phyloP scores from a whole-genome alignment of 2,888 invertebrate species.

The Oxyteleia sp. region DNA sequence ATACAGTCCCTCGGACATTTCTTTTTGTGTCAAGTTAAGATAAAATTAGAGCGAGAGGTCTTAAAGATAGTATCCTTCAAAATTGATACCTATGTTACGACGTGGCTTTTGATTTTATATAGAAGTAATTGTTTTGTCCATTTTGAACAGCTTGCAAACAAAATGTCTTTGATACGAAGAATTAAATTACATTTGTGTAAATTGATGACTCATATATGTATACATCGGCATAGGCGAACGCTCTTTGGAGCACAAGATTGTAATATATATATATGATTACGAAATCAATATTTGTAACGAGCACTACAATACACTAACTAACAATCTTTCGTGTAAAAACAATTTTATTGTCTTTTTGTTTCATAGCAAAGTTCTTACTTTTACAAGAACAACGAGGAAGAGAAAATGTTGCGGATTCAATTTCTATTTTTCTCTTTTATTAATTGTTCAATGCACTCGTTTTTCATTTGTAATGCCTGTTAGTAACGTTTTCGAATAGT shows the following conservation, averaged over 20 bases:
- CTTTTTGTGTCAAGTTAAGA: too few species aligned
- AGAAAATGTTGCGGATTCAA: not conserved
- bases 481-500: constrained; percentile 21
- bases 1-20: too few species aligned
- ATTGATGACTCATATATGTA: constrained; percentile 41
- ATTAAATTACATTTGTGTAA: constrained; percentile 29
- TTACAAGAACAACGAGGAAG: not conserved
- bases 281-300: constrained; percentile 23
- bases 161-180: not conserved
- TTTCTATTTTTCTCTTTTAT: not conserved
- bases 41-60: too few species aligned
- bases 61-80: too few species aligned
- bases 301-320: too few species aligned
- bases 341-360: constrained; percentile 46
- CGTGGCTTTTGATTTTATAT: constrained; percentile 18
- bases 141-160: not conserved
- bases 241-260: constrained; percentile 34
- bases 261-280: constrained; percentile 22
- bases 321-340: constrained; percentile 31
- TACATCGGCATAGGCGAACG: constrained; percentile 31
- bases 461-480: constrained; percentile 3
- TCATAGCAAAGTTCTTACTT: constrained; percentile 35
- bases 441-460: not conserved
- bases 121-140: constrained; percentile 3
- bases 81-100: too few species aligned